Evolutionary conservation across 2,797 vertebrate genomes (phyloP).

Genomic region (Adrianichthys oophorus): DNA sequence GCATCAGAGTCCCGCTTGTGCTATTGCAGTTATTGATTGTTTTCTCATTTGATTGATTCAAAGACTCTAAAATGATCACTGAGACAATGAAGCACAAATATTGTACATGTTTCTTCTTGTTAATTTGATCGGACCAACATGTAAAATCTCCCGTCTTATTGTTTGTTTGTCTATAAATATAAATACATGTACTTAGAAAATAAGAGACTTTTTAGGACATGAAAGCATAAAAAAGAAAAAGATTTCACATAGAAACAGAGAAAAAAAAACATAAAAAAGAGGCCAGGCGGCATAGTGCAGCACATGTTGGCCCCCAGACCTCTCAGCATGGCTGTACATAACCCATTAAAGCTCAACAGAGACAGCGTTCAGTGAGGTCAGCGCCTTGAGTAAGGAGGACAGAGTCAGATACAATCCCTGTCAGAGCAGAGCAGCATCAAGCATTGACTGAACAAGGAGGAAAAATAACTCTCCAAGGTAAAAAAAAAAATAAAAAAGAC

Average conservation of each 20-base stretch:
- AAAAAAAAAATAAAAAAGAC: constrained; percentile 18
- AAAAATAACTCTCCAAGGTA: constrained; percentile 18
- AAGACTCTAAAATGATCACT: too few relatives aligned
- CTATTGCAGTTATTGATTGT: too few relatives aligned
- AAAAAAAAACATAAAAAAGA: not conserved
- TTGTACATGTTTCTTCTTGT: too few relatives aligned
- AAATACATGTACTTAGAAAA: too few relatives aligned
- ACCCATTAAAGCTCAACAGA: constrained; percentile 20
- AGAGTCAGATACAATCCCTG: constrained; percentile 11
- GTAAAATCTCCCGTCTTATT: too few relatives aligned
- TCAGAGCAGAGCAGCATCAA: constrained; percentile 13
- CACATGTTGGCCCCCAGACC: constrained; percentile 18
- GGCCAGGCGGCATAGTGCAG: constrained; percentile 6
- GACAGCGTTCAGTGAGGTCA: constrained; percentile 19
- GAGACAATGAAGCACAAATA: too few relatives aligned
- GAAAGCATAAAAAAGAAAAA: not conserved
- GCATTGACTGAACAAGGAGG: constrained; percentile 7
- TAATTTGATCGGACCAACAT: too few relatives aligned
- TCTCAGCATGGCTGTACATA: constrained; percentile 14
- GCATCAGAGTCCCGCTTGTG: too few relatives aligned
- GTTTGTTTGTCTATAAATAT: too few relatives aligned
- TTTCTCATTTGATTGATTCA: too few relatives aligned
- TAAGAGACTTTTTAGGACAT: too few relatives aligned
- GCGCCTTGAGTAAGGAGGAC: constrained; percentile 9
- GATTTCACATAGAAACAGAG: constrained; percentile 4